Percentiles rank a stretch among this genome's conserved stretches.
Evolutionary conservation across 2,888 invertebrate species (phyloP).

Genomic region (Punctoribates punctum): DNA sequence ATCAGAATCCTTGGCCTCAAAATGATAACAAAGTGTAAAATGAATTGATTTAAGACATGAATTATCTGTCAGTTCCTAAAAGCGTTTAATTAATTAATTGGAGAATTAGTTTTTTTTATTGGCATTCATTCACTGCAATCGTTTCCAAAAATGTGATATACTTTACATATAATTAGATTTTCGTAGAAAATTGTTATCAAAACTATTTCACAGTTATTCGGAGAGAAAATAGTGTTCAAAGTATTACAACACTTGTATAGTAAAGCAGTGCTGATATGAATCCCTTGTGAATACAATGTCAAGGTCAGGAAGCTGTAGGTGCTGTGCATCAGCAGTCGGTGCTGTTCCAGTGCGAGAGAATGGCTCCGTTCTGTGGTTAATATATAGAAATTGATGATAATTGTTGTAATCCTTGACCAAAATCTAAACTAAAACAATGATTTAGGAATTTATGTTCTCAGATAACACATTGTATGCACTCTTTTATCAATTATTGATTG

Average conservation of each 20-base stretch:
- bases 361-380: background rate
- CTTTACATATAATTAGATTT: background rate
- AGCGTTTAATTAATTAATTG: too few species aligned
- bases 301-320: background rate
- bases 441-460: constrained; percentile 20
- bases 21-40: constrained; percentile 5
- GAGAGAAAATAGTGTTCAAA: too few species aligned
- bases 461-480: background rate
- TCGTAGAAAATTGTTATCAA: background rate
- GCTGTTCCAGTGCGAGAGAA: background rate
- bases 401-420: background rate
- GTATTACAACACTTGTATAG: too few species aligned
- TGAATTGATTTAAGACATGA: background rate
- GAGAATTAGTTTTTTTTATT: too few species aligned
- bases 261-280: background rate
- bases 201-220: too few species aligned
- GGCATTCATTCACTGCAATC: too few species aligned
- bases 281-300: background rate
- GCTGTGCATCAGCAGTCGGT: background rate
- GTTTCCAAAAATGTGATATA: too few species aligned
- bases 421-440: constrained; percentile 7
- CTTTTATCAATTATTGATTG: background rate
- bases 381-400: background rate
- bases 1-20: constrained; percentile 25
- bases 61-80: background rate